Percentiles rank a stretch among this genome's conserved stretches.
Conservation (phyloP, 2,113 vertebrate species). For the Phyllostomus hastatus region DNA sequence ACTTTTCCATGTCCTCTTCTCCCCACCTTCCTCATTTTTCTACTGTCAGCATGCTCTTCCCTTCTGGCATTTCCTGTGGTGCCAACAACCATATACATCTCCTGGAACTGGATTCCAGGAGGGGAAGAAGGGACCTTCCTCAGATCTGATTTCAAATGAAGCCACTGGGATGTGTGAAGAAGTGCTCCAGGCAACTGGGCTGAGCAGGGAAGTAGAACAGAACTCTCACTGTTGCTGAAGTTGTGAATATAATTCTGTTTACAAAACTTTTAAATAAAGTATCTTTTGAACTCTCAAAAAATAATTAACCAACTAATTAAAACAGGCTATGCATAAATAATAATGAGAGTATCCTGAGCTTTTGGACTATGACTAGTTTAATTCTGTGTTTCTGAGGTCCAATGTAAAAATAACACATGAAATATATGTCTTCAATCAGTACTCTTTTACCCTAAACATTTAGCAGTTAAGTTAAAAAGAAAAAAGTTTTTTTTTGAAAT, state of each 20-base stretch:
- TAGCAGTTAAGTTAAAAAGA: not conserved
- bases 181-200: not conserved
- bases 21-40: not conserved
- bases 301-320: not conserved
- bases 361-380: not conserved
- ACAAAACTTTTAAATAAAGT: slow-evolving; percentile 48
- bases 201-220: not conserved
- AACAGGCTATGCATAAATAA: not conserved
- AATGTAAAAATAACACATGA: not conserved
- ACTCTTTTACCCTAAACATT: not conserved
- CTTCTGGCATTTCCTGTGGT: not conserved
- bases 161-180: not conserved
- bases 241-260: slow-evolving; percentile 37
- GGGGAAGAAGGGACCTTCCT: not conserved
- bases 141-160: slow-evolving; percentile 8
- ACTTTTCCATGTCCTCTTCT: not conserved
- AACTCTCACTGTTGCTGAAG: not conserved
- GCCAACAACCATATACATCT: not conserved
- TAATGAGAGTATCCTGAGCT: not conserved
- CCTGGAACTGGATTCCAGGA: slow-evolving; percentile 19
- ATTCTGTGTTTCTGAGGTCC: not conserved
- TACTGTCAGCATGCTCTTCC: not conserved
- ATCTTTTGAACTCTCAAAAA: not conserved
- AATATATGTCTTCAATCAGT: not conserved
- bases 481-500: not conserved